Evolutionary conservation across 2,113 vertebrate genomes (phyloP).

Genomic region (Panthera leo): DNA sequence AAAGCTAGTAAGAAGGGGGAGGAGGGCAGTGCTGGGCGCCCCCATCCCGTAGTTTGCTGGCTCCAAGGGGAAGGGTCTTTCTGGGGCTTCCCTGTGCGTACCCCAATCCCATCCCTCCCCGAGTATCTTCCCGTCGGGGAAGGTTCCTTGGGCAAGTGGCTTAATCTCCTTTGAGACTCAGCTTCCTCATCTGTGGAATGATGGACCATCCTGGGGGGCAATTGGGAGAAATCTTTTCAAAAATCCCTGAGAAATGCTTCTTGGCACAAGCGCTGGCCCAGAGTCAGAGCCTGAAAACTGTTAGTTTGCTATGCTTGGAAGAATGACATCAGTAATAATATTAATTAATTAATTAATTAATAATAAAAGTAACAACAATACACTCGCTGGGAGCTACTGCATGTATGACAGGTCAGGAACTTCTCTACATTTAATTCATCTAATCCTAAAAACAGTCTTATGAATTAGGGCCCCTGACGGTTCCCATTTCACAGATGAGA

Average conservation of each 20-base stretch:
- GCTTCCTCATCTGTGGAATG: neutral
- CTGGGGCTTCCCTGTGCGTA: neutral
- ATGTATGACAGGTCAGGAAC: neutral
- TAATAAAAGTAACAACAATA: neutral
- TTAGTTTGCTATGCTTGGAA: neutral
- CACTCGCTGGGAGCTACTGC: neutral
- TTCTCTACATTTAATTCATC: neutral
- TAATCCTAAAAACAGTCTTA: neutral
- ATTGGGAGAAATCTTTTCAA: neutral
- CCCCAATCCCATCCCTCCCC: neutral
- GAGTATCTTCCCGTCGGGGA: neutral
- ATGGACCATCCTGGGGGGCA: neutral
- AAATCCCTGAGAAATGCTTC: neutral
- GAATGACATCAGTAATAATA: neutral
- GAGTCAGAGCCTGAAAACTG: neutral
- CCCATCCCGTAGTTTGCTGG: conserved; percentile 75
- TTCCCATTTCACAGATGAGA: neutral
- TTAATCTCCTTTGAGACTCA: neutral
- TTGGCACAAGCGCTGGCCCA: neutral
- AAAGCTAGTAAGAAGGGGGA: conserved; percentile 82
- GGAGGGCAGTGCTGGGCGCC: conserved; percentile 23
- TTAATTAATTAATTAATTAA: neutral
- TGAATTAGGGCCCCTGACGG: neutral
- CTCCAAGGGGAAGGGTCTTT: conserved; percentile 65
- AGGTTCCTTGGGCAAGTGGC: neutral